phyloP scores from a whole-genome alignment of 2,888 invertebrate species.

The Tineola bisselliella region DNA sequence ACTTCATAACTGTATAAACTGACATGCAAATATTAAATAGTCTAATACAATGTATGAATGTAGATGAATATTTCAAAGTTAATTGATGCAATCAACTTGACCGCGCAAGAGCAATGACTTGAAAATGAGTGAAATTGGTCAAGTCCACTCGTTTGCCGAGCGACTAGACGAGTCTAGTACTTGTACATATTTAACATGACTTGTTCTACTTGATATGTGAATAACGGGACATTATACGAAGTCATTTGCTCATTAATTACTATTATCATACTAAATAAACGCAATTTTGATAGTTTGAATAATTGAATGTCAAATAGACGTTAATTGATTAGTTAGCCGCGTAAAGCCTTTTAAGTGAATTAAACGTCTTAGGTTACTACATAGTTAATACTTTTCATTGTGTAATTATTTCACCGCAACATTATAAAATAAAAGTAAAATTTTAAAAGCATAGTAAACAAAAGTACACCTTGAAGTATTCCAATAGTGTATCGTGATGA shows the following conservation, averaged over 20 bases:
- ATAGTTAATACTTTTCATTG: too few relatives aligned
- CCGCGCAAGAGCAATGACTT: conserved; percentile 1
- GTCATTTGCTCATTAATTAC: too few relatives aligned
- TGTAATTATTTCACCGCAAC: too few relatives aligned
- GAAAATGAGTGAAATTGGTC: conserved; percentile 1
- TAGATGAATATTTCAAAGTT: neutral
- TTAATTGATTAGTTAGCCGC: too few relatives aligned
- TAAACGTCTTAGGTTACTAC: too few relatives aligned
- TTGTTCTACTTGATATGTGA: neutral
- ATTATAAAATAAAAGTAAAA: conserved; percentile 11
- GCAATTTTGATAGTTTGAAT: too few relatives aligned
- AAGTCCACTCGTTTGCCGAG: neutral
- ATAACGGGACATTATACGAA: neutral
- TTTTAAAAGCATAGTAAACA: neutral
- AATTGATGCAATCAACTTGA: neutral
- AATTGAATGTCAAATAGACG: too few relatives aligned
- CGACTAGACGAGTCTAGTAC: neutral
- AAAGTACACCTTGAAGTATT: conserved; percentile 20
- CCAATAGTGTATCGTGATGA: conserved; percentile 47
- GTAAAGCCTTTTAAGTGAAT: too few relatives aligned
- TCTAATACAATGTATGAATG: too few relatives aligned
- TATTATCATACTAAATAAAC: too few relatives aligned
- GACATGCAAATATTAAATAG: too few relatives aligned
- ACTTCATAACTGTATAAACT: too few relatives aligned
- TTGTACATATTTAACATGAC: neutral